Conservation (phyloP, 2,888 invertebrate species). For the Isoperla grammatica region DNA sequence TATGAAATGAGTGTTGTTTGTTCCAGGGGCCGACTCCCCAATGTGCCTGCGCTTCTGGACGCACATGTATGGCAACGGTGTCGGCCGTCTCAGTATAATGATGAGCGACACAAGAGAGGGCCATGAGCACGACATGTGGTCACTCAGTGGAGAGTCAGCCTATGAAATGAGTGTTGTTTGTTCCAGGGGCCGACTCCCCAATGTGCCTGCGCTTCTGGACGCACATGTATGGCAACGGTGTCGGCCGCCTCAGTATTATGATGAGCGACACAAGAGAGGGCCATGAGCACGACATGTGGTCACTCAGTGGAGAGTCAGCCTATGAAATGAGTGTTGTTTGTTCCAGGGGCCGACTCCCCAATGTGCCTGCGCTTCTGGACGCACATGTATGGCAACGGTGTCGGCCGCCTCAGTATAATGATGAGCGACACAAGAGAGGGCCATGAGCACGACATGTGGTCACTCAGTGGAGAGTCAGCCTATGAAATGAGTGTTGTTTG, state of each 20-base stretch:
- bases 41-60: conserved; percentile 54
- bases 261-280: conserved; percentile 42
- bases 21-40: conserved; percentile 44
- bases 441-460: conserved; percentile 42
- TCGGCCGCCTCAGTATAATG: conserved; percentile 48
- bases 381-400: conserved; percentile 54
- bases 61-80: conserved; percentile 54
- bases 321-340: no score
- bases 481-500: no score
- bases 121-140: conserved; percentile 42
- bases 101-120: conserved; percentile 42
- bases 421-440: conserved; percentile 42
- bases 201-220: conserved; percentile 54
- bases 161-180: no score
- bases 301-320: no score
- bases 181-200: conserved; percentile 44
- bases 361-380: conserved; percentile 54
- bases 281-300: conserved; percentile 42
- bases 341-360: conserved; percentile 44
- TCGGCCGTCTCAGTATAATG: conserved; percentile 48
- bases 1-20: no score
- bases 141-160: no score
- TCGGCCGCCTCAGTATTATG: conserved; percentile 48
- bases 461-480: no score
- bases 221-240: conserved; percentile 54